phyloP scores from a whole-genome alignment of 2,888 invertebrate species.

The Beris morrisii region DNA sequence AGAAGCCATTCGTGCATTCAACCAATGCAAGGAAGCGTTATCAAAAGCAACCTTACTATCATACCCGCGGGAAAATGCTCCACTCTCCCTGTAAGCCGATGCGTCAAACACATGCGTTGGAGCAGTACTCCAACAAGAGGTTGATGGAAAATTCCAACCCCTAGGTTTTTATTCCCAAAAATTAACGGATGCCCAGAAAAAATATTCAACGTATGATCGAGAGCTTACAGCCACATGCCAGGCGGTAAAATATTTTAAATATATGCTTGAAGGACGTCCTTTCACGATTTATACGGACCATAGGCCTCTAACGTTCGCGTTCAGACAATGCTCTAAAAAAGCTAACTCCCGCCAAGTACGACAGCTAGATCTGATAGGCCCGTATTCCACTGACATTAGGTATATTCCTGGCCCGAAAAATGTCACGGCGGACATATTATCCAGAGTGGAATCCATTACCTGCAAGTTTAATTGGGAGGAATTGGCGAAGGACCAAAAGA shows the following conservation, averaged over 20 bases:
- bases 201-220: slow-evolving; percentile 49
- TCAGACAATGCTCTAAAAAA: slow-evolving; percentile 45
- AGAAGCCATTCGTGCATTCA: not conserved
- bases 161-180: slow-evolving; percentile 50
- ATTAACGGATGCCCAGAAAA: slow-evolving; percentile 45
- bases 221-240: slow-evolving; percentile 51
- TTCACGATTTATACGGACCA: slow-evolving; percentile 40
- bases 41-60: slow-evolving; percentile 41
- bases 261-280: slow-evolving; percentile 38
- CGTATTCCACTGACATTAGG: slow-evolving; percentile 35
- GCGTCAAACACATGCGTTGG: slow-evolving; percentile 51
- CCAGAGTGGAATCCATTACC: slow-evolving; percentile 38
- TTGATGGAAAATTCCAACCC: slow-evolving; percentile 44
- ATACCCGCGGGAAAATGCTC: slow-evolving; percentile 45
- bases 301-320: slow-evolving; percentile 44
- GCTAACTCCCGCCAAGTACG: slow-evolving; percentile 48
- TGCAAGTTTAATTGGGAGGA: not conserved
- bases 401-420: slow-evolving; percentile 39
- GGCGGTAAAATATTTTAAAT: slow-evolving; percentile 45
- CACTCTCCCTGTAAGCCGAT: slow-evolving; percentile 38
- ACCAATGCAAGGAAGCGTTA: not conserved
- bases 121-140: slow-evolving; percentile 48
- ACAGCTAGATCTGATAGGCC: slow-evolving; percentile 47
- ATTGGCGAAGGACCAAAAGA: not conserved
- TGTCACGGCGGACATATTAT: slow-evolving; percentile 38